Percentiles rank a stretch among this genome's conserved stretches.
Evolutionary conservation across 2,113 vertebrate species (phyloP).

Genomic region (Paramormyrops kingsleyae): DNA sequence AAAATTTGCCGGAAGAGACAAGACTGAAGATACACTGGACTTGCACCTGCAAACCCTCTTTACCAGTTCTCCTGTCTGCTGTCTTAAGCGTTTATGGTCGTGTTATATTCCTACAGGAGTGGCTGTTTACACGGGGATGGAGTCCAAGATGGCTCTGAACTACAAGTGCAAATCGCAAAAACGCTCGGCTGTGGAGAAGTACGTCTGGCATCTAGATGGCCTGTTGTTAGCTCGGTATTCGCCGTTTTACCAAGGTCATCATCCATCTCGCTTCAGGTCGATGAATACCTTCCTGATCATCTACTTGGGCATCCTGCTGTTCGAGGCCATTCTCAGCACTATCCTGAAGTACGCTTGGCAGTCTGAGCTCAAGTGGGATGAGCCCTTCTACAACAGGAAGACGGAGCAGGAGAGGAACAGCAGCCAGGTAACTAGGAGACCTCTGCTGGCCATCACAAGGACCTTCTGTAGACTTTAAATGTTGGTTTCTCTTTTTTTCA

Average conservation of each 20-base stretch:
- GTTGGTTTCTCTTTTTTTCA: not conserved
- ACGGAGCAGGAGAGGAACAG: conserved; percentile 91
- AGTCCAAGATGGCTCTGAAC: conserved; percentile 98
- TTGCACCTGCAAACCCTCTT: not conserved
- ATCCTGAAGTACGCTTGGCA: conserved; percentile 96
- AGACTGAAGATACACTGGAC: not conserved
- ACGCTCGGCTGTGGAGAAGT: conserved; percentile 97
- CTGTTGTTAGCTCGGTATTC: not conserved
- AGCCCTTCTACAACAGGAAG: conserved; percentile 92
- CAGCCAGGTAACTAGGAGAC: conserved; percentile 69
- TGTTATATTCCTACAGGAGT: conserved; percentile 68
- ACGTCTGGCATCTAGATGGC: conserved; percentile 39
- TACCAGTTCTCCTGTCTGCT: not conserved
- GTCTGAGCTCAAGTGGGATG: conserved; percentile 83
- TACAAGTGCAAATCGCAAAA: conserved; percentile 99
- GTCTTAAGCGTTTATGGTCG: not conserved
- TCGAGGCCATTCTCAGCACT: conserved; percentile 90
- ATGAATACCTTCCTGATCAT: conserved; percentile 98
- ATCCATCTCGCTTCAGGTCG: conserved; percentile 64
- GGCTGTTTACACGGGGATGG: conserved; percentile 97
- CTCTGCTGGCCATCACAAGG: not conserved
- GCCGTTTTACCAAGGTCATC: not conserved
- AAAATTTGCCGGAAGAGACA: not conserved
- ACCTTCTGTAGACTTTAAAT: not conserved
- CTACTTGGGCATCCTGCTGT: conserved; percentile 89